Percentiles rank a stretch among this genome's conserved stretches.
Conservation (phyloP, 1,140 invertebrate genomes). For the Drosophila kohkoa region DNA sequence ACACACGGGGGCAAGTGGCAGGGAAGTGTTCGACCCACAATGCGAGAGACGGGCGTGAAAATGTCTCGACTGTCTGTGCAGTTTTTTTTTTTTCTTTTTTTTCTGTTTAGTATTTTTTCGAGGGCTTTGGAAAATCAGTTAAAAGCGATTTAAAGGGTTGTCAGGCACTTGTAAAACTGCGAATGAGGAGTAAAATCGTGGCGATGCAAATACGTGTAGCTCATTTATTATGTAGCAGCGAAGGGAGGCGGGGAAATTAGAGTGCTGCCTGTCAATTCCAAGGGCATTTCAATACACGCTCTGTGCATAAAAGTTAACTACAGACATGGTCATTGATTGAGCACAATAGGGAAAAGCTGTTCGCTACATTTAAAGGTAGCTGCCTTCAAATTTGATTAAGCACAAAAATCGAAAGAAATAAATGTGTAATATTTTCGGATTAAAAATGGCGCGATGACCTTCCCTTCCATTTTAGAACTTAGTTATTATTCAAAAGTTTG, state of each 20-base stretch:
- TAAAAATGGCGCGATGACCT: too few relatives aligned
- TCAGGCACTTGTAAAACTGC: constrained; percentile 46
- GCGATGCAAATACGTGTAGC: constrained; percentile 3
- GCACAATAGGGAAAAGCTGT: too few relatives aligned
- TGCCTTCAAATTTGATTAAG: too few relatives aligned
- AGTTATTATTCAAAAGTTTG: too few relatives aligned
- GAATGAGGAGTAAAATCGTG: constrained; percentile 5
- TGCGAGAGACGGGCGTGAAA: constrained; percentile 50
- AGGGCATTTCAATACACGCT: neutral
- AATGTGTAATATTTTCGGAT: too few relatives aligned
- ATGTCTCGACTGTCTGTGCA: constrained; percentile 41
- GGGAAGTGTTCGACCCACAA: neutral
- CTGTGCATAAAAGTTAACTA: neutral
- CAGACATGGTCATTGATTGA: too few relatives aligned
- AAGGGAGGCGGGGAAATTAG: neutral
- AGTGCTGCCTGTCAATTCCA: neutral
- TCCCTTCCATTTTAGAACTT: too few relatives aligned
- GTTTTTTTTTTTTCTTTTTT: constrained; percentile 14
- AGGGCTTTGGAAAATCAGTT: constrained; percentile 66
- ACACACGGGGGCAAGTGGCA: neutral
- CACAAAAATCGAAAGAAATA: too few relatives aligned
- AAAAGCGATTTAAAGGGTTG: constrained; percentile 60
- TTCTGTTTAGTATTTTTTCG: too few relatives aligned
- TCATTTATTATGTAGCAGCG: constrained; percentile 1
- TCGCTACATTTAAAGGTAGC: too few relatives aligned